A percentile compares a stretch with the other conserved stretches of the same genome.
Conservation (phyloP, 2,888 invertebrate genomes). For the Drosophila mayaguana region DNA sequence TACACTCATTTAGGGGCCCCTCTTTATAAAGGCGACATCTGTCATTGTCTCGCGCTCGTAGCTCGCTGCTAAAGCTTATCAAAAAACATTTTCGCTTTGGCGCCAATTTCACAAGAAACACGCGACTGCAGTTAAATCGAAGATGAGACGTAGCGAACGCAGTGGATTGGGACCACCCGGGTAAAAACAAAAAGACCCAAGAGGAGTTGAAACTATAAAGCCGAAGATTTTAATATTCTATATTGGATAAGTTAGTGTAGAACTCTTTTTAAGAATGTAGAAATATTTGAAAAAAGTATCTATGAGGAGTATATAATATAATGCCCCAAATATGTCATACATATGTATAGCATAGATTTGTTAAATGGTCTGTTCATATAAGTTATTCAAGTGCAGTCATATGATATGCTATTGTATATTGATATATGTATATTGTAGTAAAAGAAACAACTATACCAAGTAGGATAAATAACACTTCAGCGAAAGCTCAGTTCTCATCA, state of each 20-base stretch:
- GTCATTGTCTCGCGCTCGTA: conserved; percentile 41
- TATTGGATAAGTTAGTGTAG: no score
- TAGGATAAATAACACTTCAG: background rate
- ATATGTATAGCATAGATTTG: background rate
- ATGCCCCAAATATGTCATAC: no score
- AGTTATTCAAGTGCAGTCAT: no score
- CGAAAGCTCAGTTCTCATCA: no score
- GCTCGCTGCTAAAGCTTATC: conserved; percentile 57
- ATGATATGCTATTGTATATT: no score
- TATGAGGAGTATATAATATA: background rate
- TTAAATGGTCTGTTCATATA: background rate
- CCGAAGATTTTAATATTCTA: background rate
- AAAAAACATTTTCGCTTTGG: conserved; percentile 72
- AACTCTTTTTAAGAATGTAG: background rate
- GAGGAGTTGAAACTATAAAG: conserved; percentile 9
- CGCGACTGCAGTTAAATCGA: conserved; percentile 30
- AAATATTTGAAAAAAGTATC: background rate
- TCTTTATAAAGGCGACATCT: conserved; percentile 35
- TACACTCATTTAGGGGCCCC: conserved; percentile 42
- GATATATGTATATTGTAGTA: no score
- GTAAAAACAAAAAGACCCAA: conserved; percentile 15
- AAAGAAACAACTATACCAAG: background rate
- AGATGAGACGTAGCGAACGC: conserved; percentile 2
- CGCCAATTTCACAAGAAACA: conserved; percentile 69
- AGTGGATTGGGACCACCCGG: conserved; percentile 47